Evolutionary conservation across 2,113 vertebrate genomes (phyloP), one percentile per base, ranked within the genome.

Genomic region (Pavo muticus): DNA sequence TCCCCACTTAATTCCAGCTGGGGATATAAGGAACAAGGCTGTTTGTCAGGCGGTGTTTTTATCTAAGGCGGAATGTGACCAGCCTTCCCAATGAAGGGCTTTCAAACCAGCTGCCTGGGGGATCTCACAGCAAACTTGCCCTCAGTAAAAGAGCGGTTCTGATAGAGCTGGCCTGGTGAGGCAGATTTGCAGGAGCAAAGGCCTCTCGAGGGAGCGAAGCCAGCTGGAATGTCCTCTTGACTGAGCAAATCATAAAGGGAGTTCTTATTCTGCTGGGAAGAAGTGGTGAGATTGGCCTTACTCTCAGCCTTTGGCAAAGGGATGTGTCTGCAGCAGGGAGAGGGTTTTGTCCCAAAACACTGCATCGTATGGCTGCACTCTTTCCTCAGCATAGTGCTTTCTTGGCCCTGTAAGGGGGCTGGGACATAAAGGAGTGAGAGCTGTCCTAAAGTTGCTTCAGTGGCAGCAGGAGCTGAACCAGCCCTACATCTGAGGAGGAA

Each of bases 181-280:
- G 69, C 37, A 68, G 82, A 48, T 25, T 19, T 9, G 19, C 42
- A 9, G 54, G 27, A 81, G 47, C 3, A 2, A 93, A 88, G 48
- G 35, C 11, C 61, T 74, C 79, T 47, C 9, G 2, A 69, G 72
- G 83, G 82, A 93, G 23, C 0, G 1, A 29, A 86, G 95, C 96
- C 93, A 96, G 93, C 94, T 95, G 94, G 95, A 97, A 71, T 37
- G 76, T 87, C 71, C 84, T 84, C 93, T 88, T 84, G 88, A 93
- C 84, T 94, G 92, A 89, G 69, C 83, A 94, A 88, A 95, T 68
- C 5, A 1, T 74, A 35, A 94, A 95, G 88, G 72, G 64, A 85
- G 39, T 71, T 65, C 95, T 96, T 94, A 92, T 96, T 94, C 91
- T 90, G 57, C 84, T 91, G 91, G 87, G 92, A 95, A 95, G 94